These are phyloP conservation scores for Macrobrachium nipponense DNA, from an alignment of 1,140 invertebrate genomes.

Conservation along the genomic window DNA sequence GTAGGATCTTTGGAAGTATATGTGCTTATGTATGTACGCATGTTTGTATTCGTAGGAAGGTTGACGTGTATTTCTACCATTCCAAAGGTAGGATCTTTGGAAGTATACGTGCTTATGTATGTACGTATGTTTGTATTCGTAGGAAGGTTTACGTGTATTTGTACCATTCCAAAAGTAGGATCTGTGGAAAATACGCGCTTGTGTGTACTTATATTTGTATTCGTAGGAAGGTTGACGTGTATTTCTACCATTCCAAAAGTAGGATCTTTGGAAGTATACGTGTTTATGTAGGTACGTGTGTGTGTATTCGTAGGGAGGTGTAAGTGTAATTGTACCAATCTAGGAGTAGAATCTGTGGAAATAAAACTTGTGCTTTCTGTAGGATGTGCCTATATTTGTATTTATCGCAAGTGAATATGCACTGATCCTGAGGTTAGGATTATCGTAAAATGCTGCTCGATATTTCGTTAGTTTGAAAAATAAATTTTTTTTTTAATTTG, in stretches of 20 bases:
- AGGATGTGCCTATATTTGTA: too few species aligned
- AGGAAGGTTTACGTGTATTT: background rate
- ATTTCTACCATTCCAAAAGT: background rate
- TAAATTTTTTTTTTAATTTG: too few species aligned
- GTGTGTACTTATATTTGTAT: background rate
- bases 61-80: background rate
- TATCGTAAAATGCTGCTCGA: too few species aligned
- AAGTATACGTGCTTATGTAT: background rate
- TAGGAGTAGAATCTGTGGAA: too few species aligned
- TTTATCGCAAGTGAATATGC: too few species aligned
- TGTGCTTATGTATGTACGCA: background rate
- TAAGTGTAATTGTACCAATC: constrained; percentile 2
- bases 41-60: background rate
- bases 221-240: background rate
- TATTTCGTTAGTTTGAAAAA: too few species aligned
- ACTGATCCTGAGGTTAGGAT: too few species aligned
- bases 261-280: background rate
- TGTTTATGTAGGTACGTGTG: background rate
- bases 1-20: too few species aligned
- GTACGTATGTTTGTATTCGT: constrained; percentile 4
- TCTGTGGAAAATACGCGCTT: background rate
- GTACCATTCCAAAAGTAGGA: too few species aligned
- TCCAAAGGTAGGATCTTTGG: background rate
- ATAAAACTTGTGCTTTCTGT: too few species aligned
- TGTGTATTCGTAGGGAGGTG: constrained; percentile 2